Conservation (phyloP, 2,888 invertebrate genomes). For the Myopa tessellatipennis region DNA sequence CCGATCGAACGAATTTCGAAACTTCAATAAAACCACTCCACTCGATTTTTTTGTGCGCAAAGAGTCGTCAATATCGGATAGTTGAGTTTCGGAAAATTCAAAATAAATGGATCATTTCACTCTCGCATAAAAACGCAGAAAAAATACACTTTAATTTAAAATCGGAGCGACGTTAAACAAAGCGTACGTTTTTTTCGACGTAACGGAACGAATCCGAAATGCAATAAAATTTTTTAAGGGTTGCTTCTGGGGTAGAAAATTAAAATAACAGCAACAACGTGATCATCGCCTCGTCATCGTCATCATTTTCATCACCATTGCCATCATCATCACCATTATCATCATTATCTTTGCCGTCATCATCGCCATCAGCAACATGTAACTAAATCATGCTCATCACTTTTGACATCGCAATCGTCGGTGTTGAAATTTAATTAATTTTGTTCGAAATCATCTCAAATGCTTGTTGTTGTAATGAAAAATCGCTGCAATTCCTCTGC, state of each 20-base stretch:
- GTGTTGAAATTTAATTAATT: constrained; percentile 46
- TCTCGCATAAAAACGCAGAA: neutral
- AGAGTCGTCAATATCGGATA: constrained; percentile 28
- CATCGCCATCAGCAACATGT: constrained; percentile 6
- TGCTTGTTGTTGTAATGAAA: constrained; percentile 22
- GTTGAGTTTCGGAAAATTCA: neutral
- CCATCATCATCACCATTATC: constrained; percentile 11
- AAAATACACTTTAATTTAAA: constrained; percentile 35
- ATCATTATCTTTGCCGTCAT: neutral
- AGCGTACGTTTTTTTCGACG: constrained; percentile 10
- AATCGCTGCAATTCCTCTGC: constrained; percentile 7
- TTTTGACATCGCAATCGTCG: constrained; percentile 25
- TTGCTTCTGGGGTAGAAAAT: constrained; percentile 15
- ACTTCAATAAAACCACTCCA: neutral
- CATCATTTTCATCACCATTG: constrained; percentile 14
- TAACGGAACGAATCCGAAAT: constrained; percentile 30
- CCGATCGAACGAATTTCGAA: neutral
- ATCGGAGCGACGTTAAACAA: neutral
- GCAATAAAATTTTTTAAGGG: constrained; percentile 26
- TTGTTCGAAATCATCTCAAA: constrained; percentile 38
- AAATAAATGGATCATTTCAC: neutral
- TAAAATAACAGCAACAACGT: constrained; percentile 25
- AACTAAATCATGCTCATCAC: constrained; percentile 6
- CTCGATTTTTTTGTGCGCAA: constrained; percentile 10
- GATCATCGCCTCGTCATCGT: neutral